Base-by-base conservation (phyloP, 2,113 vertebrate species). In the Hypanus sabinus region DNA sequence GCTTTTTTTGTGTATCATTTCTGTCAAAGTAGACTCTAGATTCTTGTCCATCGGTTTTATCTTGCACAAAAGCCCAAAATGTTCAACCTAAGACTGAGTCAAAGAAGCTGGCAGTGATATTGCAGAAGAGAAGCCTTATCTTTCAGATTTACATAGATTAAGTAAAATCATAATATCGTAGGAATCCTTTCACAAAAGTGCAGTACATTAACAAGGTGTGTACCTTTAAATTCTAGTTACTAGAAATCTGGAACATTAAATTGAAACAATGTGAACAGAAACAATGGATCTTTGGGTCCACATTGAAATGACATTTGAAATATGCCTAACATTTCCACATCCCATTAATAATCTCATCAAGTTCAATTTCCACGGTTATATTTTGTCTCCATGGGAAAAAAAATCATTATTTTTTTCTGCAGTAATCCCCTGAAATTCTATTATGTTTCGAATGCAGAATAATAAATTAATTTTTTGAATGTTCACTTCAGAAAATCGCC, bases 31-130 rank as follows among this genome's bases (percentile, higher is more conserved):
- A 33, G 62, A n/a, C 30, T 87, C 16, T 22, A 2, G 14, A 33
- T 90, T 68, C 18, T 91, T 33, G 46, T 46, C 46, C 46, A 46
- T 24, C 10, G 33, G 33, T 38, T 93, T 55, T 75, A 27, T 46
- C 91, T 71, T 12, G 22, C 90, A 70, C 24, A 24, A n/a, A 70
- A 88, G 30, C 30, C 85, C n/a, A 20, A 14, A 62, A 62, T 88
- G 10, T 27, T 88, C 16, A 27, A n/a, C 30, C 5, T 68, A 33
- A 90, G 60, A 90, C 27, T 93, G 91, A 73, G 38, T 73, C 22
- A 73, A 93, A 93, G 70, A 93, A 73, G 70, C 38, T 93, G 91
- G 68, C 91, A 55, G 68, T 75, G 24, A 73, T 75, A 55, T 93
- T 93, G 91, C 91, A 73, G 22, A 38, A 7, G 62, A 36, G 27